These are phyloP conservation scores for Dasyurus viverrinus DNA, from an alignment of 2,113 vertebrate species.

Conservation along the genomic window DNA sequence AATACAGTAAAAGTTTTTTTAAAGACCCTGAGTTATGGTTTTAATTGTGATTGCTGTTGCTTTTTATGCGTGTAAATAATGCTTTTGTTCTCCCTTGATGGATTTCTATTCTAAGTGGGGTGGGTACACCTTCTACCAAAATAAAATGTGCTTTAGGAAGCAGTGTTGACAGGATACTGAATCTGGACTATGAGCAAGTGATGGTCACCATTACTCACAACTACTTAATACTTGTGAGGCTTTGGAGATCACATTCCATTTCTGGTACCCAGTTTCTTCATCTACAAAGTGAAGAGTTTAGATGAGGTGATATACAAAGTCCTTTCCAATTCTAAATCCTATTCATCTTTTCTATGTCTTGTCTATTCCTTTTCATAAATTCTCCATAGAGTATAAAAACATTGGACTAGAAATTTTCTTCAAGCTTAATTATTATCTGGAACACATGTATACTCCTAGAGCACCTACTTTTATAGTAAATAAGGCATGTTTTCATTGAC, in stretches of 20 bases:
- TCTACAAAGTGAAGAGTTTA: background rate
- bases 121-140: background rate
- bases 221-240: background rate
- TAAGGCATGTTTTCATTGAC: too few relatives aligned
- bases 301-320: background rate
- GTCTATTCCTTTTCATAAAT: too few relatives aligned
- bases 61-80: background rate
- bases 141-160: background rate
- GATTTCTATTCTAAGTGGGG: background rate
- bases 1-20: conserved; percentile 51
- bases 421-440: too few relatives aligned
- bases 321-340: background rate
- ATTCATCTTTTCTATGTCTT: background rate
- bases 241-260: background rate
- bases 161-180: background rate
- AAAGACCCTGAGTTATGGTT: background rate
- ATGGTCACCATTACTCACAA: too few relatives aligned
- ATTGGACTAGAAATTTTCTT: too few relatives aligned
- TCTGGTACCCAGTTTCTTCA: background rate
- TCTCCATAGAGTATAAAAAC: too few relatives aligned
- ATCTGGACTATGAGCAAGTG: background rate
- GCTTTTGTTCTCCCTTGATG: background rate
- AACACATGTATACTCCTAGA: too few relatives aligned
- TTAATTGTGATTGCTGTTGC: background rate
- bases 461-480: too few relatives aligned